Evolutionary conservation across 2,797 vertebrate species (phyloP).

Genomic region (Tachyglossus aculeatus): DNA sequence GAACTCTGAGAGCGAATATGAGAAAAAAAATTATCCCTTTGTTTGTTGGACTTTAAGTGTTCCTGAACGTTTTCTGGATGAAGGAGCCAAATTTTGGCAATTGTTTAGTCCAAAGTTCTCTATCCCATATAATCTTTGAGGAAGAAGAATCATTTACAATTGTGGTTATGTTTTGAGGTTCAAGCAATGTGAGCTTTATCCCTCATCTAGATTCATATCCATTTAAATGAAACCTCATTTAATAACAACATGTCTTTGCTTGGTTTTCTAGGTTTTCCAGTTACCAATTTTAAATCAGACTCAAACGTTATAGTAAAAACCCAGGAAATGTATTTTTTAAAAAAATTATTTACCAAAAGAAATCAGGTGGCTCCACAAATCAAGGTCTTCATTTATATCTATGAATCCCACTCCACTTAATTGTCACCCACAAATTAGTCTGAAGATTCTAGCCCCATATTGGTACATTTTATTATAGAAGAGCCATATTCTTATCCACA

Average conservation of each 20-base stretch:
- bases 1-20: too few species aligned
- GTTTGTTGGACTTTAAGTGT: too few species aligned
- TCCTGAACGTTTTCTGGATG: too few species aligned
- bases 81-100: neutral
- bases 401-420: conserved; percentile 49
- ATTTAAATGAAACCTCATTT: conserved; percentile 31
- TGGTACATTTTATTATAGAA: conserved; percentile 32
- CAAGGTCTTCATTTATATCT: conserved; percentile 54
- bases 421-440: conserved; percentile 63
- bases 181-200: neutral
- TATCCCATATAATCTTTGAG: too few species aligned
- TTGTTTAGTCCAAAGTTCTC: neutral
- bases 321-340: conserved; percentile 40
- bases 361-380: conserved; percentile 48
- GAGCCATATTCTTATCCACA: conserved; percentile 53
- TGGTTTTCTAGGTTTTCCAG: conserved; percentile 56
- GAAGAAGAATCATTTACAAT: neutral
- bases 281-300: conserved; percentile 61
- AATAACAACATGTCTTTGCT: conserved; percentile 62
- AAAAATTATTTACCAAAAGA: conserved; percentile 49
- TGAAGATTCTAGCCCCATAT: conserved; percentile 41
- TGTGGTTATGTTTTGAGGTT: neutral
- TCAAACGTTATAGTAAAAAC: conserved; percentile 56
- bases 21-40: too few species aligned
- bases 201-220: conserved; percentile 30